phyloP scores from a whole-genome alignment of 2,888 invertebrate species.

The Acheta domesticus region DNA sequence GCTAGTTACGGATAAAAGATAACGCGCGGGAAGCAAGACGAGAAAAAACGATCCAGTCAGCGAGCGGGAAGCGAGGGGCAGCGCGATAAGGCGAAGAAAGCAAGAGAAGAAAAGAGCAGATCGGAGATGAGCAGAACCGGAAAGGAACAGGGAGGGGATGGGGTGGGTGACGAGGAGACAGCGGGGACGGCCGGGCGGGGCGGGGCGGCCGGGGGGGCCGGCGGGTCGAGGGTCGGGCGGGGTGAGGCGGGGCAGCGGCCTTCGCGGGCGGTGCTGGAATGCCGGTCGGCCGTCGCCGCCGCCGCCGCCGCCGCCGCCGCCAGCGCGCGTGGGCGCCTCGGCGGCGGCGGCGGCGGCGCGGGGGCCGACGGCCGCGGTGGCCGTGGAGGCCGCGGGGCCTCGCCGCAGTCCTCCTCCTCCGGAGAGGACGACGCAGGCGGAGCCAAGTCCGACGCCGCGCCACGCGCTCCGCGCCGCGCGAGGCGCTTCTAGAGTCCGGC shows the following conservation, averaged over 20 bases:
- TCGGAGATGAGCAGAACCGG: background rate
- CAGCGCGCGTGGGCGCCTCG: background rate
- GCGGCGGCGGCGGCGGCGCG: background rate
- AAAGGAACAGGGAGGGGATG: background rate
- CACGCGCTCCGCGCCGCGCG: too few species aligned
- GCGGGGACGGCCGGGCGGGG: background rate
- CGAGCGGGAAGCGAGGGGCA: background rate
- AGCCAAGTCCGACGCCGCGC: too few species aligned
- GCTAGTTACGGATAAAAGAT: too few species aligned
- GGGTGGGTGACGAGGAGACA: background rate
- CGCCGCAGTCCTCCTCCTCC: too few species aligned
- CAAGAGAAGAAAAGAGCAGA: background rate
- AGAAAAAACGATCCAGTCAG: background rate
- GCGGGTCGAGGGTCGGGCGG: background rate
- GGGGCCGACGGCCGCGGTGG: background rate
- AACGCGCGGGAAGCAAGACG: too few species aligned
- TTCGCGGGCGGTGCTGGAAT: constrained; percentile 18
- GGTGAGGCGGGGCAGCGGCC: background rate
- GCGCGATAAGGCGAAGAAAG: too few species aligned
- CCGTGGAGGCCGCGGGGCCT: background rate
- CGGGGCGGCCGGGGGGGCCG: background rate
- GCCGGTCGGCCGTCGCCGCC: background rate
- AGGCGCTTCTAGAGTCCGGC: too few species aligned
- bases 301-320: background rate
- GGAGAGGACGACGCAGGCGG: too few species aligned